phyloP scores from a whole-genome alignment of 2,888 invertebrate genomes.

The Capitulum mitella region DNA sequence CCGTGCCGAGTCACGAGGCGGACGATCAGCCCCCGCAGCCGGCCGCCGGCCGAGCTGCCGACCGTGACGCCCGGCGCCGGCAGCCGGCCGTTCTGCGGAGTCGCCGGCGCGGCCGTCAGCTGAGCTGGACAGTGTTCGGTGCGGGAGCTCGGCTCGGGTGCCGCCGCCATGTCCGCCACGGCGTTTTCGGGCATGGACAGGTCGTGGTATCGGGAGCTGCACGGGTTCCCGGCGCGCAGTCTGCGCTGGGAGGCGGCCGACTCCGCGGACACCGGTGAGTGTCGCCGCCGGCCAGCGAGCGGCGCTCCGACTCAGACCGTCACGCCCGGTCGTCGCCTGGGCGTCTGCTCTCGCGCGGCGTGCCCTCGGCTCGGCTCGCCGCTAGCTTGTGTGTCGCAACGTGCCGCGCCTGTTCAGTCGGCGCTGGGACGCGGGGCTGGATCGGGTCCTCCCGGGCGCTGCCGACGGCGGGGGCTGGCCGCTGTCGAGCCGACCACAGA shows the following conservation, averaged over 20 bases:
- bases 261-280: background rate
- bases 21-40: background rate
- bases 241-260: background rate
- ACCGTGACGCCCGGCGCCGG: background rate
- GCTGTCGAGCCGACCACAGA: background rate
- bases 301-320: too few species aligned
- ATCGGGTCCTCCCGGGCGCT: background rate
- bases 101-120: background rate
- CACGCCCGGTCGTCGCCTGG: too few species aligned
- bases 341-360: too few species aligned
- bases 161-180: background rate
- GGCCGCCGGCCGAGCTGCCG: background rate
- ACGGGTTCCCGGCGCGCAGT: background rate
- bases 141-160: background rate
- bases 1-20: background rate
- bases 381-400: too few species aligned
- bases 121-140: background rate
- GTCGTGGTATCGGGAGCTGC: constrained; percentile 11
- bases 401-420: too few species aligned
- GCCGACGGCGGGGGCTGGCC: background rate
- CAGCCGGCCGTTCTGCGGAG: background rate
- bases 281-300: too few species aligned
- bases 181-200: constrained; percentile 13
- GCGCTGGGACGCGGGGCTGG: too few species aligned
- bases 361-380: too few species aligned